Percentiles rank a stretch among this genome's conserved stretches.
These are phyloP conservation scores for Laupala kohalensis DNA, from an alignment of 1,140 invertebrate genomes.

Conservation along the genomic window DNA sequence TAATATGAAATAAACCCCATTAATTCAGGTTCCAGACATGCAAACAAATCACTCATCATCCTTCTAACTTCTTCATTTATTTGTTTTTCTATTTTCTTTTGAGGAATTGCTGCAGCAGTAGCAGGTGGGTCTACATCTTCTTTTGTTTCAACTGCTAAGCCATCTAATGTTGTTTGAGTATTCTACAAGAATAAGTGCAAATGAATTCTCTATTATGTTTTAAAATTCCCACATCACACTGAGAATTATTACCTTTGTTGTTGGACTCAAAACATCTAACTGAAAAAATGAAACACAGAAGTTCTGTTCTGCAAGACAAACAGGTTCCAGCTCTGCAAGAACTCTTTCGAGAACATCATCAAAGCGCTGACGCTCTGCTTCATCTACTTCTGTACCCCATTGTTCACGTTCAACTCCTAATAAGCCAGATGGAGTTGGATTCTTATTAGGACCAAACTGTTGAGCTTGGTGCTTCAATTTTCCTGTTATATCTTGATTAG, in stretches of 20 bases:
- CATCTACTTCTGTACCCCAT: slow-evolving; percentile 39
- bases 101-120: slow-evolving; percentile 24
- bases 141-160: slow-evolving; percentile 15
- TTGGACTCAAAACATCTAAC: slow-evolving; percentile 48
- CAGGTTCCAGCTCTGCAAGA: slow-evolving; percentile 75
- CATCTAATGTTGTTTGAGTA: slow-evolving; percentile 38
- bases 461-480: slow-evolving; percentile 21
- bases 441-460: slow-evolving; percentile 20
- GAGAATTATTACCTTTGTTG: slow-evolving; percentile 17
- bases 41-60: slow-evolving; percentile 80
- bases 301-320: slow-evolving; percentile 88
- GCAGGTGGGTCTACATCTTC: slow-evolving; percentile 5
- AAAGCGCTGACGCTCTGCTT: slow-evolving; percentile 41
- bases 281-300: slow-evolving; percentile 93
- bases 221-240: neutral
- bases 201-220: neutral
- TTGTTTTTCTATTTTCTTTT: slow-evolving; percentile 50
- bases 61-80: slow-evolving; percentile 65
- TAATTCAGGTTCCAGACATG: slow-evolving; percentile 71
- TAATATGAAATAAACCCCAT: slow-evolving; percentile 71
- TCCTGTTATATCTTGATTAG: slow-evolving; percentile 26
- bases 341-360: slow-evolving; percentile 67
- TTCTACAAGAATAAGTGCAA: slow-evolving; percentile 26
- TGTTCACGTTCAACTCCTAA: slow-evolving; percentile 44
- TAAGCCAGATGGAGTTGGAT: slow-evolving; percentile 28